Conservation (phyloP, 1,140 invertebrate genomes). For the Octopus bimaculoides region DNA sequence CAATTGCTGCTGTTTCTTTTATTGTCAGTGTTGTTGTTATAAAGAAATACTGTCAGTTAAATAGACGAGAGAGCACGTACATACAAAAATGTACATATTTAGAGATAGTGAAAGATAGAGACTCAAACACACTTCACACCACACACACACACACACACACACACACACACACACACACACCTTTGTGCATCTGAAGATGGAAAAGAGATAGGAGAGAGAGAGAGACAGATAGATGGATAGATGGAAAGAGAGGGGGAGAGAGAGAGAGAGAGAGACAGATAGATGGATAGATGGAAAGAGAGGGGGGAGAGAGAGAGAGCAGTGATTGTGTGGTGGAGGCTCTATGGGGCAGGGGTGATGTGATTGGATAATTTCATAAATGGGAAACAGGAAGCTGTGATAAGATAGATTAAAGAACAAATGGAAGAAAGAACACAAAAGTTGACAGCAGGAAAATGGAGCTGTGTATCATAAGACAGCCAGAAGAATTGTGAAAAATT, state of each 20-base stretch:
- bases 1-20: too few relatives aligned
- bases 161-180: too few relatives aligned
- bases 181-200: too few relatives aligned
- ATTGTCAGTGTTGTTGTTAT: too few relatives aligned
- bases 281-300: neutral
- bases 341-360: too few relatives aligned
- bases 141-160: too few relatives aligned
- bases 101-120: too few relatives aligned
- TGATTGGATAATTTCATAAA: too few relatives aligned
- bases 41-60: too few relatives aligned
- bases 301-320: neutral
- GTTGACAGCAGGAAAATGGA: neutral
- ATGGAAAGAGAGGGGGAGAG: neutral
- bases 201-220: neutral
- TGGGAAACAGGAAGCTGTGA: neutral
- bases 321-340: neutral
- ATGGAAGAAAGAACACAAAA: neutral
- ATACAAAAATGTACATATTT: too few relatives aligned
- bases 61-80: too few relatives aligned
- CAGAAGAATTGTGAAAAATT: neutral
- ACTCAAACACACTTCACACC: too few relatives aligned
- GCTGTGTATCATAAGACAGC: neutral
- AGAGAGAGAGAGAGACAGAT: neutral
- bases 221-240: neutral
- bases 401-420: neutral